Conservation (phyloP, 2,113 vertebrate genomes). For the Meles meles region DNA sequence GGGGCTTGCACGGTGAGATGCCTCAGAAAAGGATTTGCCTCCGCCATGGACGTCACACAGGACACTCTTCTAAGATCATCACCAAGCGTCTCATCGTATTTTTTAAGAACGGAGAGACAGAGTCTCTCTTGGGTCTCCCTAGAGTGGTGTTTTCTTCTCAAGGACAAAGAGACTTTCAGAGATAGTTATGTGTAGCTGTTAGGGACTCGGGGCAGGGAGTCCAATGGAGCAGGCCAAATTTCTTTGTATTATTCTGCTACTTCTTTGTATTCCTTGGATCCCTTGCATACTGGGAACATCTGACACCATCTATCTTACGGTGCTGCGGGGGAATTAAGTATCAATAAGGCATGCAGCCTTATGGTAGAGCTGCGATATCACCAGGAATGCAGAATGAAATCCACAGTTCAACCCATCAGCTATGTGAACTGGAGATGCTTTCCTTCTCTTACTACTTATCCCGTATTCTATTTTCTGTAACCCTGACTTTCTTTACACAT, state of each 20-base stretch:
- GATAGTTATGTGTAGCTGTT: neutral
- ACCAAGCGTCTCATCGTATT: neutral
- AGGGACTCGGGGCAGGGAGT: neutral
- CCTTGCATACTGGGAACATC: neutral
- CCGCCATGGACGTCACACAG: neutral
- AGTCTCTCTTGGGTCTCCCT: neutral
- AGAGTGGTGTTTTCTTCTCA: neutral
- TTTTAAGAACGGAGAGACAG: neutral
- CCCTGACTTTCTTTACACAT: neutral
- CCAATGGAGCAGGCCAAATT: neutral
- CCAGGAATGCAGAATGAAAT: neutral
- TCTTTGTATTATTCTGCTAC: neutral
- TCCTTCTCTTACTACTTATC: neutral
- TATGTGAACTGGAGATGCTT: neutral
- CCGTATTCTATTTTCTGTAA: neutral
- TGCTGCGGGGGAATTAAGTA: neutral
- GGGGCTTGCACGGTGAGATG: neutral
- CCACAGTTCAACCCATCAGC: neutral
- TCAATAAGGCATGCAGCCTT: neutral
- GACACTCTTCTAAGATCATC: neutral
- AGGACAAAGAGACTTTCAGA: neutral
- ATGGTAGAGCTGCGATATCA: neutral
- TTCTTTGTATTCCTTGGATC: neutral
- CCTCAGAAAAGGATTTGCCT: neutral
- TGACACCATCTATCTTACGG: neutral